These are phyloP conservation scores for Conopomorpha cramerella DNA, from an alignment of 1,140 invertebrate genomes.

Conservation along the genomic window DNA sequence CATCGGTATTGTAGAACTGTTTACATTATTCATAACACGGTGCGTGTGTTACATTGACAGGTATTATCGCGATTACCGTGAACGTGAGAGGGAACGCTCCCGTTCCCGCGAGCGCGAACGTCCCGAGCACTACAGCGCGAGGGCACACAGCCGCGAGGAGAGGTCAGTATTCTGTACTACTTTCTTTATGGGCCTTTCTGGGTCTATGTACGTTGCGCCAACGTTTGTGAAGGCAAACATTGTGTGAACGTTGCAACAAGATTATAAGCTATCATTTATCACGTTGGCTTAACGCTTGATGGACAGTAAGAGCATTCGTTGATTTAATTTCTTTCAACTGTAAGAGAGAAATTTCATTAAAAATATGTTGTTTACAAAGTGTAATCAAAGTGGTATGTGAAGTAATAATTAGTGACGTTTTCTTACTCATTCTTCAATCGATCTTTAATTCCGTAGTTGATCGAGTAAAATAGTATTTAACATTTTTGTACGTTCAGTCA, in stretches of 20 bases:
- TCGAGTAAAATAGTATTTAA: no score
- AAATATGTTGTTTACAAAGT: constrained; percentile 5
- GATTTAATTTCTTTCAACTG: background rate
- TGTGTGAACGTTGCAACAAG: background rate
- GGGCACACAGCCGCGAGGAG: constrained; percentile 73
- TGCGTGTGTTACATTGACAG: constrained; percentile 24
- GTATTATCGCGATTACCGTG: constrained; percentile 64
- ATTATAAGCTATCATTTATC: constrained; percentile 3
- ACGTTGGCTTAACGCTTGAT: no score
- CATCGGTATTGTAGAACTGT: no score
- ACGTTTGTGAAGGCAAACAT: background rate
- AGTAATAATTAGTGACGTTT: background rate
- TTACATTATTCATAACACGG: no score
- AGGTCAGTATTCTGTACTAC: constrained; percentile 59
- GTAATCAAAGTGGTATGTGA: background rate
- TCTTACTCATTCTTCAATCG: constrained; percentile 16
- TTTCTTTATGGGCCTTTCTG: constrained; percentile 3
- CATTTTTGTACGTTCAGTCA: no score
- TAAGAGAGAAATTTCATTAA: constrained; percentile 1
- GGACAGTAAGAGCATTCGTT: no score
- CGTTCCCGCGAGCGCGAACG: constrained; percentile 61
- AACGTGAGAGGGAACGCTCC: constrained; percentile 62
- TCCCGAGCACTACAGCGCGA: constrained; percentile 58
- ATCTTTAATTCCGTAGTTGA: no score
- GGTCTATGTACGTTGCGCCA: constrained; percentile 3